A percentile compares a stretch with the other conserved stretches of the same genome.
phyloP scores from a whole-genome alignment of 2,888 invertebrate genomes.

The Gortyna flavago region DNA sequence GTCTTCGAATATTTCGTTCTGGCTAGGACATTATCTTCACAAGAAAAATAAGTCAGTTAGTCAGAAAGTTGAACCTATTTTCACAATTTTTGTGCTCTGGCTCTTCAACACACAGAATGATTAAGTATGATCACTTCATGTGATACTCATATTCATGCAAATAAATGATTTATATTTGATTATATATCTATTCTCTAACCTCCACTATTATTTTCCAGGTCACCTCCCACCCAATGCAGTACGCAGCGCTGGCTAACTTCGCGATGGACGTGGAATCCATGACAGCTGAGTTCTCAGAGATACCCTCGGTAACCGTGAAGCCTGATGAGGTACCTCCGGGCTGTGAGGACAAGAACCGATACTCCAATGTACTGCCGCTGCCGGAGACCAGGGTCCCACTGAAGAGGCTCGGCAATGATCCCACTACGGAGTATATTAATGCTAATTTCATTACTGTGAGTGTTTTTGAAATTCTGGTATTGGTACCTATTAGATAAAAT shows the following conservation, averaged over 20 bases:
- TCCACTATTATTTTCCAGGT: constrained; percentile 78
- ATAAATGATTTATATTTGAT: neutral
- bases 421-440: constrained; percentile 97
- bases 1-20: neutral
- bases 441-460: constrained; percentile 97
- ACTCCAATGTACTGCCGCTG: constrained; percentile 98
- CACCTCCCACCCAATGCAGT: constrained; percentile 94
- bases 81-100: neutral
- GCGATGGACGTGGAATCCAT: constrained; percentile 93
- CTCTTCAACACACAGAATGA: neutral
- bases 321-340: constrained; percentile 96
- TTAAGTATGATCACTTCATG: neutral
- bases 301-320: constrained; percentile 94
- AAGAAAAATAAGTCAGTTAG: neutral
- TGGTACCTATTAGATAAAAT: neutral
- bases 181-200: neutral
- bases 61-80: neutral
- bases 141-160: too few species aligned
- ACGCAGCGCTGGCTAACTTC: constrained; percentile 94
- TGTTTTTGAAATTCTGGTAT: constrained; percentile 42
- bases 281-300: constrained; percentile 94
- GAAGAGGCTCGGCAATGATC: constrained; percentile 92
- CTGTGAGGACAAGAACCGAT: constrained; percentile 96
- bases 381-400: constrained; percentile 97
- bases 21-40: neutral